phyloP scores from a whole-genome alignment of 23 tunicate species.

The Diplosoma virens region DNA sequence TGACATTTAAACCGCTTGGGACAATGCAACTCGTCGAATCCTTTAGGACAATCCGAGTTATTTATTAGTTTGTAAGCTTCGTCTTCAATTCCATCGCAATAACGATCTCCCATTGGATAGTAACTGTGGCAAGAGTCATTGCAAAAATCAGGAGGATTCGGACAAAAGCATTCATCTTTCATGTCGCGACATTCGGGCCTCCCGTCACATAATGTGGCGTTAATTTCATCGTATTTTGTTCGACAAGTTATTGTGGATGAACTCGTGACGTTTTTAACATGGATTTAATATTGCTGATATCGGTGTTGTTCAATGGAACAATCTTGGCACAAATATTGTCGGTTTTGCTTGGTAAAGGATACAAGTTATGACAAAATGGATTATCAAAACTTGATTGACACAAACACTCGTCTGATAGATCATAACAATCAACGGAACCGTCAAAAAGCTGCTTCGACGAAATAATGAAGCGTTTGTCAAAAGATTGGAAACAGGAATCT shows the following conservation, averaged over 20 bases:
- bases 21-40: neutral
- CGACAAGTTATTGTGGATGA: too few species aligned
- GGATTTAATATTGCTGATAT: too few species aligned
- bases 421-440: conserved; percentile 23
- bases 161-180: conserved; percentile 12
- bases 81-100: neutral
- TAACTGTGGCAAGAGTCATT: neutral
- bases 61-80: neutral
- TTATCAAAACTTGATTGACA: neutral
- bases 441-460: conserved; percentile 16
- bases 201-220: neutral
- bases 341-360: too few species aligned
- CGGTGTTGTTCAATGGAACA: too few species aligned
- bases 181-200: conserved; percentile 2
- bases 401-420: conserved; percentile 35
- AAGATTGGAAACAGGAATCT: conserved; percentile 5
- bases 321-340: neutral
- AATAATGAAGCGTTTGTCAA: conserved; percentile 8
- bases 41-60: neutral
- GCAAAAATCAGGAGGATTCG: neutral
- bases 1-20: too few species aligned
- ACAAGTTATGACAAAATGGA: neutral
- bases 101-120: neutral
- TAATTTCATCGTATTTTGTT: too few species aligned
- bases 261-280: too few species aligned